Evolutionary conservation across 2,113 vertebrate species (phyloP), one percentile per base, ranked within the genome.

Genomic region (Carettochelys insculpta): DNA sequence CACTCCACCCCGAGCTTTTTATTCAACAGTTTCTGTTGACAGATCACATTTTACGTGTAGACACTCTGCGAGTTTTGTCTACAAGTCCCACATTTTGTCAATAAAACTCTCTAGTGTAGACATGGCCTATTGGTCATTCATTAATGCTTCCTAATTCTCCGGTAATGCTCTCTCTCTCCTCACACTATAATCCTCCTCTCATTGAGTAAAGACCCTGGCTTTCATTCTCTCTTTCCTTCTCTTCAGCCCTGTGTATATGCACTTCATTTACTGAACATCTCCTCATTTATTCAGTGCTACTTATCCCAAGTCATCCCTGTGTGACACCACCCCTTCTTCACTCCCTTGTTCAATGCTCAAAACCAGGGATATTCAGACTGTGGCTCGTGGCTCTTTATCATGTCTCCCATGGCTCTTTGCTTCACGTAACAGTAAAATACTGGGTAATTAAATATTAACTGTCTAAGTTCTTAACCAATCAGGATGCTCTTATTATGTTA

Each of bases 281-380:
- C 82, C 68, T 85, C 88, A 86, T 96, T 92, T 91, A 95, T 90
- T 93, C 92, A 91, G 86, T 87, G 83, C 90, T 92, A 92, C 51
- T 89, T 93, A 87, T 31, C 84, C n/a, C 77, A 93, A 89, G 94
- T 86, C 89, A 19, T 97, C 90, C 87, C 89, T 94, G 89, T 84
- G 80, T 95, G 95, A 90, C 89, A 92, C 80, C 31, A 83, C 90
- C 68, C 87, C 91, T 29, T 77, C 91, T 85, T 95, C 91, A 56
- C 82, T 51, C 90, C 93, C 90, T 88, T 87, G 90, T 86, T 82
- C 93, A 80, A 47, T 31, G 2, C 79, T 83, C 79, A 89, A 58
- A 31, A 19, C 17, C 61, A 65, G 34, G 8, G 17, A 65, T 19
- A n/a, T 34, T 65, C 61, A 65, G 61, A 65, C 8, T 65, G 61